These are phyloP conservation scores for Macrostomum lignano DNA, from an alignment of 1,140 invertebrate species.

Conservation along the genomic window DNA sequence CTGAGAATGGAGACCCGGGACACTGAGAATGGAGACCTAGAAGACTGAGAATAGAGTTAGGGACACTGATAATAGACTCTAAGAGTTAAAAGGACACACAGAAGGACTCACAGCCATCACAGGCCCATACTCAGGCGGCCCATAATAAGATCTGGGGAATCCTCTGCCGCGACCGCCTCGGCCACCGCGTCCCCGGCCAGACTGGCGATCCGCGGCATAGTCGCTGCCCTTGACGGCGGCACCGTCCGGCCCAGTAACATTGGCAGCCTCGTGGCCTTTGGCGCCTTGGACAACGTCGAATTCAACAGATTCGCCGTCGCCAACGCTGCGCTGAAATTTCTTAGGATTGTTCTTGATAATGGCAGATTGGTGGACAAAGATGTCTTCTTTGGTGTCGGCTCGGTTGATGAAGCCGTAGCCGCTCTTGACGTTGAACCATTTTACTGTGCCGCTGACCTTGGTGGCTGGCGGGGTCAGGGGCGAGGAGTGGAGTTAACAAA, in stretches of 20 bases:
- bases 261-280: slow-evolving; percentile 8
- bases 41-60: no score
- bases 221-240: slow-evolving; percentile 5
- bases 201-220: not conserved
- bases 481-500: no score
- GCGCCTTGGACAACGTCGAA: slow-evolving; percentile 8
- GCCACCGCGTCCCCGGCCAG: slow-evolving; percentile 1
- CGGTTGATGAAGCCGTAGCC: slow-evolving; percentile 14
- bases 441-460: not conserved
- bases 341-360: slow-evolving; percentile 6
- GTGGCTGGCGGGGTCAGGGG: slow-evolving; percentile 34
- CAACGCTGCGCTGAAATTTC: slow-evolving; percentile 4
- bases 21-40: no score
- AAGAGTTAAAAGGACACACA: no score
- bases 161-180: not conserved
- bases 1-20: no score
- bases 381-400: slow-evolving; percentile 93
- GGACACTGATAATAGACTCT: no score
- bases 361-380: slow-evolving; percentile 43
- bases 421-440: slow-evolving; percentile 4
- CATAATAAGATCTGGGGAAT: no score
- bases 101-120: no score
- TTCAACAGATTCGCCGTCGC: slow-evolving; percentile 7
- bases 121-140: no score
- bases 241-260: slow-evolving; percentile 7